Base-by-base conservation (phyloP, 2,888 invertebrate species). In the Pheosia tremula region DNA sequence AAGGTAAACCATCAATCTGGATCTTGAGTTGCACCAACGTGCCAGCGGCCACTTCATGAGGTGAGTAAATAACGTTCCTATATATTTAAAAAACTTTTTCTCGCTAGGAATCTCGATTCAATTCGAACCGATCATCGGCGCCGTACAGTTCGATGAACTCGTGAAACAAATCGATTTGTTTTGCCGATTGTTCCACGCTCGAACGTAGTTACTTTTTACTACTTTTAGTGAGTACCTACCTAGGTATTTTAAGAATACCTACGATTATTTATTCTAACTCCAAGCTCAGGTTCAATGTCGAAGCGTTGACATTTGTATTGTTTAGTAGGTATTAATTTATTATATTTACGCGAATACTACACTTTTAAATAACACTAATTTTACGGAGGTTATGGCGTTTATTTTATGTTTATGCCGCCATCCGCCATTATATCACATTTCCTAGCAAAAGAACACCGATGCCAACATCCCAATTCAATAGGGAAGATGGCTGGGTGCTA, bases 31-130 rank as follows among this genome's bases (percentile, higher is more conserved):
- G 86, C 96, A 96, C 82, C 96, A 96, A 94, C 95, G 96, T 94
- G 95, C 96, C 94, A 95, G 95, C 94, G 96, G 96, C 93, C 96
- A 96, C 95, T 96, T 96, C 84, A 95, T 96, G 94, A 96, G 96
- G 96, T 24, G 24, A 24, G 24, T 93, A 88, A 82, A 73, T 50
- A 43, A 37, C 37, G 45, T 13, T 47, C 7, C 45, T 43, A 43
- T 37, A n/a, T 13, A 13, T 57, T 57, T 49, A 38, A 50, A 38
- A 38, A 10, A 43, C 9, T 4, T n/a, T 43, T 13, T 43, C 43
- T 9, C 13, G 41, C 36, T 43, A 3, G 45, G 11, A 37, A 37
- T 57, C 43, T 49, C 56, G 24, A 24, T 41, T 38, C 24, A 43
- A 49, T 45, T 57, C 57, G 47, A 57, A 7, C 11, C 57, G 37